Evolutionary conservation across 64 coral and sea anemone species (phyloP), one percentile per base, ranked within the genome.

Genomic region (Catalaphyllia jardinei): DNA sequence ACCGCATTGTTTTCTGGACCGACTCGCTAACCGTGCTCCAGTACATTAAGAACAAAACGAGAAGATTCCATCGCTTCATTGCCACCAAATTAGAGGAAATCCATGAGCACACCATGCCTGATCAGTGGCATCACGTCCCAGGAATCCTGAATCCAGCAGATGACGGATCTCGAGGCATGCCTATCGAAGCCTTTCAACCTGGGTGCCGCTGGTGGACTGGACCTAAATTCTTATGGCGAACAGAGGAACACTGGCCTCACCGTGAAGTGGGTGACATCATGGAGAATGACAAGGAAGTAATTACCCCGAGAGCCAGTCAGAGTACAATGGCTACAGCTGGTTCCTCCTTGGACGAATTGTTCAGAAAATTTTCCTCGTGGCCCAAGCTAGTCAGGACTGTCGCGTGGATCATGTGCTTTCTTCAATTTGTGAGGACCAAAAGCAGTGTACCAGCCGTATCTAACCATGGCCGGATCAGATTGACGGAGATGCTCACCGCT

Each of bases 241-340:
- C 42, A 1, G 38, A 62, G 4, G 79, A 83, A 24, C 89, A 75
- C 2, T 91, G 89, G 79, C 89, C 89, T 17, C 42, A 20, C 27
- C 0, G 7, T 30, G 52, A 71, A 60, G 69, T 91, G 30, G 67
- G 28, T 73, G 69, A 91, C 13, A 38, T 85, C 29, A 8, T 61
- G 9, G 79, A 83, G 0, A 52, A 91, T 29, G 89, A 91, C 63
- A 75, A 75, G 71, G 89, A 91, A 83, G 89, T 83, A 59, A 25
- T 31, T 4, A 61, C 60, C 4, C 60, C 60, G 4, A 61, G 60
- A 79, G 52, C 51, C 50, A 27, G 28, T 30, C 49, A 80, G 2
- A 16, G 20, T 61, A 55, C 24, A 14, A 30, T 20, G 0, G 24
- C 55, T 22, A 52, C 52, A 4, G 38, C 71, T 18, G 42, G 54